Conservation (phyloP, 2,797 vertebrate genomes). For the Rhodeus uyekii region DNA sequence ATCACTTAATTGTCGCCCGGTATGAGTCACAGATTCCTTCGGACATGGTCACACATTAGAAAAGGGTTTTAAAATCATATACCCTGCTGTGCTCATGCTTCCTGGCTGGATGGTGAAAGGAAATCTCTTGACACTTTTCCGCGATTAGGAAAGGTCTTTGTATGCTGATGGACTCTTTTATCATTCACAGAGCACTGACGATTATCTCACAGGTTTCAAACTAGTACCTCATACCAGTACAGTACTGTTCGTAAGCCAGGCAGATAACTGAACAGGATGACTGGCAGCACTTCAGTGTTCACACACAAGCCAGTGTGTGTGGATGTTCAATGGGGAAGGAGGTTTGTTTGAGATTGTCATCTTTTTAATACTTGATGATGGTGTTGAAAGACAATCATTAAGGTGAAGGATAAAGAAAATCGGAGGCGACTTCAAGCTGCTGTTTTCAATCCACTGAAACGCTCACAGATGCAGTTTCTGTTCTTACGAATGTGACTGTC, state of each 20-base stretch:
- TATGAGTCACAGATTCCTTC: slow-evolving; percentile 50
- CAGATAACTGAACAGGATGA: not conserved
- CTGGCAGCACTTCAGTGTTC: slow-evolving; percentile 12
- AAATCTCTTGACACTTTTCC: not conserved
- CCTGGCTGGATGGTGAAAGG: slow-evolving; percentile 37
- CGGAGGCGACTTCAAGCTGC: not conserved
- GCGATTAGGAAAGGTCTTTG: slow-evolving; percentile 17
- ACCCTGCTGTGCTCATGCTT: slow-evolving; percentile 14
- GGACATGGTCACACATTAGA: slow-evolving; percentile 28
- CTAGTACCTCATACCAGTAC: slow-evolving; percentile 31
- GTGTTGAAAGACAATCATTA: slow-evolving; percentile 33
- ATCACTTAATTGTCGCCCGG: slow-evolving; percentile 8
- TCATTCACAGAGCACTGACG: slow-evolving; percentile 27
- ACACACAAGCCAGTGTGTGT: not conserved
- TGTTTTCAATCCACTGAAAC: slow-evolving; percentile 15
- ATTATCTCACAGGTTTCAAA: slow-evolving; percentile 33
- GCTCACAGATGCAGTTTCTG: not conserved
- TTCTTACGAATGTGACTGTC: slow-evolving; percentile 4
- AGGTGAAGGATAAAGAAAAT: not conserved
- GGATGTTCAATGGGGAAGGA: not conserved
- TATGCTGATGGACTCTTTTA: slow-evolving; percentile 19
- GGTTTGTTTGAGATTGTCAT: slow-evolving; percentile 9
- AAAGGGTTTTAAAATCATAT: slow-evolving; percentile 20
- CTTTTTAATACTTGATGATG: slow-evolving; percentile 12
- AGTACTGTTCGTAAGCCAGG: slow-evolving; percentile 14